Conservation (phyloP, 2,113 vertebrate genomes). For the Sceloporus tristichus region DNA sequence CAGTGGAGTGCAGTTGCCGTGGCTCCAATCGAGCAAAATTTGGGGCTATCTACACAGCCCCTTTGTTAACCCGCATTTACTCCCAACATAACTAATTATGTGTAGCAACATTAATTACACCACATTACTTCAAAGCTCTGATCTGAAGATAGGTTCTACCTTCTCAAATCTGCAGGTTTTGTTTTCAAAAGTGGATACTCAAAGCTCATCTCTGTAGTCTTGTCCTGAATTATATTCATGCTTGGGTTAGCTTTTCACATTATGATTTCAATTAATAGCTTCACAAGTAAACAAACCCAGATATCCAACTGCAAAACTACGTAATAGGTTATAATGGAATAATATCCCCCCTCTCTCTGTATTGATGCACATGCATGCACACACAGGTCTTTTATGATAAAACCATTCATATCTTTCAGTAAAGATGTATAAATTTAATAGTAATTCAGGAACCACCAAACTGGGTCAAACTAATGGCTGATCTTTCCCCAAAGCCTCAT, state of each 20-base stretch:
- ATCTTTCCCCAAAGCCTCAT: not conserved
- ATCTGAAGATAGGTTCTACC: too few species aligned
- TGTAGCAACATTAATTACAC: too few species aligned
- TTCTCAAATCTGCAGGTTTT: not conserved
- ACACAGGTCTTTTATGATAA: not conserved
- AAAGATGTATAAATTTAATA: constrained; percentile 1
- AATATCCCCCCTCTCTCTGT: not conserved
- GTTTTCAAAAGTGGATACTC: not conserved
- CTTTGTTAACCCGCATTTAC: too few species aligned
- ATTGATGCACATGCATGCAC: too few species aligned
- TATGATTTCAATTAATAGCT: not conserved
- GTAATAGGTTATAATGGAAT: not conserved
- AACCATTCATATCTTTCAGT: not conserved
- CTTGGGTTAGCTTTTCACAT: not conserved
- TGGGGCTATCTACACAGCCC: too few species aligned
- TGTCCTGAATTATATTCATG: constrained; percentile 29
- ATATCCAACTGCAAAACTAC: not conserved
- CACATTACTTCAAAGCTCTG: too few species aligned
- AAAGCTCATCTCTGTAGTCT: not conserved
- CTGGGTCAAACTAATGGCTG: not conserved
- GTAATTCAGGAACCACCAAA: not conserved
- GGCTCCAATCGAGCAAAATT: too few species aligned
- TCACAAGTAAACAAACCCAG: constrained; percentile 2
- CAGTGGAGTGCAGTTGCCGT: too few species aligned
- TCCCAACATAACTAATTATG: too few species aligned